Evolutionary conservation across 2,888 invertebrate genomes (phyloP).

Genomic region (Papilio gigon): DNA sequence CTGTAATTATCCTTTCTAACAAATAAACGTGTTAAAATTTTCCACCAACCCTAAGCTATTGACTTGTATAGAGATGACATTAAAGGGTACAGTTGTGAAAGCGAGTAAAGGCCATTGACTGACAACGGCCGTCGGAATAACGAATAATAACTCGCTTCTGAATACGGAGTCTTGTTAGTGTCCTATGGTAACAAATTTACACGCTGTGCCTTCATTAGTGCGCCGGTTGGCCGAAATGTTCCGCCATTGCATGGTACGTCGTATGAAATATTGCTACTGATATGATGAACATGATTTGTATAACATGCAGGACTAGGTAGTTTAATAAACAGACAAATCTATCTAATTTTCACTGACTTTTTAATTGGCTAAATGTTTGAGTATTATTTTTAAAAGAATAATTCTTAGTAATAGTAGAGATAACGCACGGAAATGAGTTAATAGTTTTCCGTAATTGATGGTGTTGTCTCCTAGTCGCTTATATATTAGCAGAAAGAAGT

Average conservation of each 20-base stretch:
- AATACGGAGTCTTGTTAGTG: constrained; percentile 39
- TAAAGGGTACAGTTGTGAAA: constrained; percentile 28
- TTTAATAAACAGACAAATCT: neutral
- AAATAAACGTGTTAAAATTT: constrained; percentile 4
- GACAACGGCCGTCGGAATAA: constrained; percentile 29
- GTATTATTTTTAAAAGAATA: neutral
- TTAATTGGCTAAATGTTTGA: no score
- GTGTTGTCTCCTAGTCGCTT: neutral
- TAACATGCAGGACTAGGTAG: neutral
- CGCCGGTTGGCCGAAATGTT: constrained; percentile 38
- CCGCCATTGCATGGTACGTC: constrained; percentile 1
- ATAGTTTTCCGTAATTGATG: no score
- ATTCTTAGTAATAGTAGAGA: neutral
- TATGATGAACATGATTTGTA: constrained; percentile 5
- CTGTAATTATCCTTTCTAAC: constrained; percentile 1
- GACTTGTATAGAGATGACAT: constrained; percentile 9
- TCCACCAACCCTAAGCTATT: constrained; percentile 7
- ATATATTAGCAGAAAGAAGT: neutral
- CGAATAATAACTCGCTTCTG: constrained; percentile 37
- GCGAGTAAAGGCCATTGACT: constrained; percentile 36
- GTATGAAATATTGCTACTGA: constrained; percentile 24
- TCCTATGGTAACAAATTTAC: constrained; percentile 34
- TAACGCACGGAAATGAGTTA: neutral
- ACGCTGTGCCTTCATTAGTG: constrained; percentile 39
- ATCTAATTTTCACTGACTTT: neutral